Base-by-base conservation (phyloP, 2,113 vertebrate genomes). In the Amphilophus citrinellus region DNA sequence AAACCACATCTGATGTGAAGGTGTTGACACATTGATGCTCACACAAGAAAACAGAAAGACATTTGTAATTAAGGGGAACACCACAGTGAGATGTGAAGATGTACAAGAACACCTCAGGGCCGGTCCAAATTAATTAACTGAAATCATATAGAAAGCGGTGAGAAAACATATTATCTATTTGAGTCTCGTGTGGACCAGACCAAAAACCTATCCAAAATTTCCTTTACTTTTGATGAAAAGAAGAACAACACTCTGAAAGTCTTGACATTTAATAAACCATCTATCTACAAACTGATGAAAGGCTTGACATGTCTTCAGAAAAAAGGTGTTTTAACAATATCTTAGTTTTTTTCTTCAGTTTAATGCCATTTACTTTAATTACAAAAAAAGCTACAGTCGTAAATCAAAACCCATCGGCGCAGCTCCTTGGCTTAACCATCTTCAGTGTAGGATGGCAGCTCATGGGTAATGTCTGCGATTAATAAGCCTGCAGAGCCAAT, bases 21-120 rank as follows among this genome's bases (percentile, higher is more conserved):
- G 86, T 73, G 89, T 66, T 94, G 89, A 94, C 93, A 93, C 82
- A 83, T 91, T 94, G 84, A 94, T 91, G 77, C 90, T 77, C 30
- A 66, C 50, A 75, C 57, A 32, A 85, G 68, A 93, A 88, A 84
- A 83, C 79, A 85, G 71, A 44, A 59, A 80, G 76, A 84, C 73
- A 80, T 59, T 30, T 65, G 66, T 87, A 88, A 91, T 89, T 92
- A 83, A 87, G 92, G 94, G 93, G 68, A 93, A 94, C 83, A 87
- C 93, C 93, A 76, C 79, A 47, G 61, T n/a, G 77, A 68, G 81
- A 90, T 87, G 53, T 73, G 58, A 92, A 62, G 84, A 42, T 56
- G 80, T 53, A 63, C 27, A 73, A 62, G 63, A 93, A 75, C 85
- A 77, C 84, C 87, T 83, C 42, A 37, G 35, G 91, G 87, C 80